These are phyloP conservation scores for Chrysolina haemoptera DNA, from an alignment of 2,888 invertebrate genomes.

Conservation along the genomic window DNA sequence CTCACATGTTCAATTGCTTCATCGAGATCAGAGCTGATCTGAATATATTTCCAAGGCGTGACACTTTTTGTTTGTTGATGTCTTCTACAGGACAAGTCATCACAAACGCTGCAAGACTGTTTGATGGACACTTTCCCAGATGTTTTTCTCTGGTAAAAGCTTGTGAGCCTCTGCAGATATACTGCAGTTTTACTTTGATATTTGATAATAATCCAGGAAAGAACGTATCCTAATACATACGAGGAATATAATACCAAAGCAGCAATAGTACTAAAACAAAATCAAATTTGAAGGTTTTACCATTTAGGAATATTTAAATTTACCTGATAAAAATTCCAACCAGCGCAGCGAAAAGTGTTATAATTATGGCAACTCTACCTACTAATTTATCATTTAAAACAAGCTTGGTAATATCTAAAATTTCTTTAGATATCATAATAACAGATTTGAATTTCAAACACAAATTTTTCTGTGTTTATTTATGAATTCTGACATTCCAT, in stretches of 20 bases:
- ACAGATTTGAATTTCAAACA: background rate
- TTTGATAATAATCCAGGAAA: slow-evolving; percentile 67
- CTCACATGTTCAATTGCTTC: slow-evolving; percentile 81
- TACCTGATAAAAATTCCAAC: slow-evolving; percentile 45
- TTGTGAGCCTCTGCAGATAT: slow-evolving; percentile 62
- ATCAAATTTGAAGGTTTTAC: slow-evolving; percentile 21
- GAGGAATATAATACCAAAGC: slow-evolving; percentile 65
- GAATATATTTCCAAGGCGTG: slow-evolving; percentile 78
- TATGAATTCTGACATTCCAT: background rate
- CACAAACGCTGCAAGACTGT: slow-evolving; percentile 75
- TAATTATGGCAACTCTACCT: slow-evolving; percentile 50
- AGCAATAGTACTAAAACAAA: slow-evolving; percentile 64
- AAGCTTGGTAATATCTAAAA: slow-evolving; percentile 50
- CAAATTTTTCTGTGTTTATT: background rate
- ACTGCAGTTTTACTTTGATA: slow-evolving; percentile 61
- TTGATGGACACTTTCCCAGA: slow-evolving; percentile 52
- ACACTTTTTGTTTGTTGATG: slow-evolving; percentile 72
- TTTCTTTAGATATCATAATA: slow-evolving; percentile 39
- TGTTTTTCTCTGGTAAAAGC: slow-evolving; percentile 57
- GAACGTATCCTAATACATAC: slow-evolving; percentile 67
- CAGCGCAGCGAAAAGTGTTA: slow-evolving; percentile 39
- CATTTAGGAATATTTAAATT: slow-evolving; percentile 33
- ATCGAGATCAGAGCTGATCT: slow-evolving; percentile 81
- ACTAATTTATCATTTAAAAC: slow-evolving; percentile 56
- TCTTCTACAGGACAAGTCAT: slow-evolving; percentile 73